Evolutionary conservation across 2,113 vertebrate genomes (phyloP).

Genomic region (Stomatorhinus ivindoensis): DNA sequence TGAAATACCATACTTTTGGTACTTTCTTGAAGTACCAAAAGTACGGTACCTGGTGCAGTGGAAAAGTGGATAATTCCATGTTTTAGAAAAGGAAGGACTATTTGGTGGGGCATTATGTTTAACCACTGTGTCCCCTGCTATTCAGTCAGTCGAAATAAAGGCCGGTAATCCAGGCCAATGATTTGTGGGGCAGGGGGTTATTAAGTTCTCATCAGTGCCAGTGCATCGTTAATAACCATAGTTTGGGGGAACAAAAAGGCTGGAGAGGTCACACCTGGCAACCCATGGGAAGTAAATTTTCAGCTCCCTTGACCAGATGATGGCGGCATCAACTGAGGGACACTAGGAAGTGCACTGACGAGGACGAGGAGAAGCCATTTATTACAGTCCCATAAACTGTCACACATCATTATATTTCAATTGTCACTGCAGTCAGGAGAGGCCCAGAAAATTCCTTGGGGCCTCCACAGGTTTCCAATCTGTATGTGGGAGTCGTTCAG

Average conservation of each 20-base stretch:
- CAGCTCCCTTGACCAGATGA: neutral
- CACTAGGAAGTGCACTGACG: slow-evolving; percentile 6
- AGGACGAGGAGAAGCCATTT: slow-evolving; percentile 9
- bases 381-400: slow-evolving; percentile 6
- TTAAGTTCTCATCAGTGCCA: neutral
- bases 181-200: neutral
- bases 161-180: neutral
- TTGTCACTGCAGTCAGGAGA: slow-evolving; percentile 15
- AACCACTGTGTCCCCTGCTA: neutral
- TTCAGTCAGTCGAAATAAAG: neutral
- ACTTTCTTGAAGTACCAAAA: too few relatives aligned
- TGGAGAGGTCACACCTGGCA: neutral
- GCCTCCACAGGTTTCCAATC: neutral
- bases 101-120: neutral
- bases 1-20: too few relatives aligned
- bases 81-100: neutral
- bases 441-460: neutral
- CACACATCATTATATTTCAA: slow-evolving; percentile 23
- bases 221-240: neutral
- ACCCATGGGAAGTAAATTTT: neutral
- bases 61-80: too few relatives aligned
- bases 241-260: neutral
- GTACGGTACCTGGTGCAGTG: too few relatives aligned
- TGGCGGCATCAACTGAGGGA: neutral
- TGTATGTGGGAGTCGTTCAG: neutral